Conservation (phyloP, 2,113 vertebrate genomes). For the Gymnarchus niloticus region DNA sequence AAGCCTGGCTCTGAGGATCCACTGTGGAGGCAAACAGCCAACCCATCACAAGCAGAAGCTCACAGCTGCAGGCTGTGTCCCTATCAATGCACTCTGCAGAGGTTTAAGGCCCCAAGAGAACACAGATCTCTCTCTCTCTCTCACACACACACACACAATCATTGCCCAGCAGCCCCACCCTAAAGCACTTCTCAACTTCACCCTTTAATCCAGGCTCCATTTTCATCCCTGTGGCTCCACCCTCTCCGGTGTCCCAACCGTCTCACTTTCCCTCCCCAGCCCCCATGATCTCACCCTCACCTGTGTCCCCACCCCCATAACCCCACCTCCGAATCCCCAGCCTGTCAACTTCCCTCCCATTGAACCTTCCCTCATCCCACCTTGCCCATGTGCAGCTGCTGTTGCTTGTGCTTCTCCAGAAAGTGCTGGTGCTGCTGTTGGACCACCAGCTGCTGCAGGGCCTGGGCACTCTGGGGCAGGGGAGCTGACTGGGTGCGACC, state of each 20-base stretch:
- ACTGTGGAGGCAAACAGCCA: not conserved
- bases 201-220: not conserved
- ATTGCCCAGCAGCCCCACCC: not conserved
- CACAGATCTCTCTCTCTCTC: too few relatives aligned
- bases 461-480: constrained; percentile 88
- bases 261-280: not conserved
- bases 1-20: not conserved
- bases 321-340: too few relatives aligned
- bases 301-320: not conserved
- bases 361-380: constrained; percentile 49
- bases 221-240: not conserved
- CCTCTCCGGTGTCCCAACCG: not conserved
- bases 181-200: not conserved
- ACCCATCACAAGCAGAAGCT: too few relatives aligned
- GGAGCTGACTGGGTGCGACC: constrained; percentile 95
- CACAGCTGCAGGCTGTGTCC: too few relatives aligned
- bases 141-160: not conserved
- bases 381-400: constrained; percentile 88
- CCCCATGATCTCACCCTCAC: not conserved
- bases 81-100: too few relatives aligned
- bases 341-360: too few relatives aligned
- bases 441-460: constrained; percentile 92
- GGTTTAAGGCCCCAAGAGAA: too few relatives aligned
- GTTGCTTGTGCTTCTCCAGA: constrained; percentile 75
- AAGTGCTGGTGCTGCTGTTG: constrained; percentile 99